Percentiles rank a stretch among this genome's conserved stretches.
Conservation (phyloP, 2,113 vertebrate species). For the Boleophthalmus pectinirostris region DNA sequence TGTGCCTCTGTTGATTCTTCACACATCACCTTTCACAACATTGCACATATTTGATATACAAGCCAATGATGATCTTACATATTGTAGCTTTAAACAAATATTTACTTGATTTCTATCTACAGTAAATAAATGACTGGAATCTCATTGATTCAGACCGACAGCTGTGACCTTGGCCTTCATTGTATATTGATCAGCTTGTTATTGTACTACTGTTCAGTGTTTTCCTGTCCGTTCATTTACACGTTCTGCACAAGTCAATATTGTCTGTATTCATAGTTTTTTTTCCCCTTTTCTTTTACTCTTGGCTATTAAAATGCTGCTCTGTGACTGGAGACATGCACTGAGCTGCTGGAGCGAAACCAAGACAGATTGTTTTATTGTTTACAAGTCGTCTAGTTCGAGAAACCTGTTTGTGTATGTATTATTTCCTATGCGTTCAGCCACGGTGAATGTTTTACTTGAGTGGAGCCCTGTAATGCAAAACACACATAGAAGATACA, state of each 20-base stretch:
- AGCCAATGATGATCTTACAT: not conserved
- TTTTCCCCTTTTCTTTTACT: constrained; percentile 6
- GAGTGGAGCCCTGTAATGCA: not conserved
- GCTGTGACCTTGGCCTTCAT: constrained; percentile 29
- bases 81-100: not conserved
- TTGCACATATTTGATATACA: no score
- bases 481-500: not conserved
- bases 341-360: constrained; percentile 11
- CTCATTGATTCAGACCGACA: not conserved
- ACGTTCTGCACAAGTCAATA: constrained; percentile 1
- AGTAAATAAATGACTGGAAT: not conserved
- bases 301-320: constrained; percentile 4
- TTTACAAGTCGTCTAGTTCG: constrained; percentile 16
- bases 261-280: constrained; percentile 5
- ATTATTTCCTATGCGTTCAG: constrained; percentile 1
- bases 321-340: constrained; percentile 11
- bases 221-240: constrained; percentile 14
- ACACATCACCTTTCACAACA: no score
- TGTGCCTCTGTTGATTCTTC: no score
- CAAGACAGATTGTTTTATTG: constrained; percentile 1
- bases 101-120: not conserved
- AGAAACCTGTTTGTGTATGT: constrained; percentile 1
- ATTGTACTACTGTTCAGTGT: not conserved
- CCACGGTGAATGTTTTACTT: not conserved
- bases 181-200: constrained; percentile 44